Evolutionary conservation across 1,140 invertebrate species (phyloP), one percentile per base, ranked within the genome.

Genomic region (Muscidifurax raptorellus): DNA sequence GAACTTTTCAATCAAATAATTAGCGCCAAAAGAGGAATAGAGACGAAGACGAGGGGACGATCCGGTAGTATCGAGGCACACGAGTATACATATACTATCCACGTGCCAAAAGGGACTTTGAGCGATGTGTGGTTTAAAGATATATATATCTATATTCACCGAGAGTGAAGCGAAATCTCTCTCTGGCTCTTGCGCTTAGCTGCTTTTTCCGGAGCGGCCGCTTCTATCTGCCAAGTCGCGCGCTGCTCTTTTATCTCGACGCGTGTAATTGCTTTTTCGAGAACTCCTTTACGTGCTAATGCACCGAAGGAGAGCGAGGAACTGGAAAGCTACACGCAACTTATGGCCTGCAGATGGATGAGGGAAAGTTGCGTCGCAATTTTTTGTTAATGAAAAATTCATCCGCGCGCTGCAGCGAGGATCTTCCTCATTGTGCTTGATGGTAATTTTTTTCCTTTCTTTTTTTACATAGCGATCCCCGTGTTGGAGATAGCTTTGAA

Each of bases 271-370:
- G 66, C 79, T 71, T 80, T 80, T 80, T 71, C 79, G 79, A 71
- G 66, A 80, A 71, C 79, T 80, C 79, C 32, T 80, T 80, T 80
- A 80, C 79, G 66, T 80, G 66, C 79, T 80, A 80, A 80, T 80
- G 79, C 36, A 80, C 66, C 79, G 25, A 28, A 80, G 59, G 40
- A 25, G 32, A 22, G n/a, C 12, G 44, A 52, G 22, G 10, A 59
- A 22, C 52, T 59, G 52, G 18, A 59, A 59, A 59, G 22, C 52
- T 59, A 2, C 52, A 59, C 52, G 52, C 52, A 59, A 59, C 52
- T 59, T 59, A 59, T 59, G 52, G 18, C 15, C 36, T 40, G 36
- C 2, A 22, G 52, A 59, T 22, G 52, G 52, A 59, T 22, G 52
- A 59, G 52, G 15, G 15, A 59, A 59, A 59, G 15, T 59, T 59